These are phyloP conservation scores for Archilochus colubris DNA, from an alignment of 2,113 vertebrate genomes.

Conservation along the genomic window DNA sequence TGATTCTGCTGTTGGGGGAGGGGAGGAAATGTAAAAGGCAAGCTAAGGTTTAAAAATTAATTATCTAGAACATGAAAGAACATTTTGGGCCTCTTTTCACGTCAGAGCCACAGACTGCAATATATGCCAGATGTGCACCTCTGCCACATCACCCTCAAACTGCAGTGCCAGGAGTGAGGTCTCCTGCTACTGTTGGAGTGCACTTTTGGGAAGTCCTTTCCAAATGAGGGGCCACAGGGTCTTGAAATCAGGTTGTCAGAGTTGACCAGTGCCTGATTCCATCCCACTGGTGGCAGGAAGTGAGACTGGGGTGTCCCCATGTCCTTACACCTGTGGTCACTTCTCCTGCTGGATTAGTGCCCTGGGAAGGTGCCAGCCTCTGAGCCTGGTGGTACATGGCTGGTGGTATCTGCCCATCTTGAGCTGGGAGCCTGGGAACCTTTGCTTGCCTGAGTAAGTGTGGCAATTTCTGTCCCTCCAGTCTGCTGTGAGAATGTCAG, in stretches of 20 bases:
- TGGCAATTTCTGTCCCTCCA: slow-evolving; percentile 58
- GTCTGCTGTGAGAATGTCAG: slow-evolving; percentile 60
- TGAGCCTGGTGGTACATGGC: background rate
- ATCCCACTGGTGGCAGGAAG: background rate
- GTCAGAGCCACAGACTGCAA: background rate
- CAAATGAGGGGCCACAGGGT: fast-evolving
- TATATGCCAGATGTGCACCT: background rate
- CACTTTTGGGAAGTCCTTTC: background rate
- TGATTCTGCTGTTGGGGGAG: background rate
- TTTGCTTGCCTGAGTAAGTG: slow-evolving; percentile 38
- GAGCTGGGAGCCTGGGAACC: slow-evolving; percentile 57
- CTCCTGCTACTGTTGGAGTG: background rate
- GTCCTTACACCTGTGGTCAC: fast-evolving
- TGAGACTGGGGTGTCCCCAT: fast-evolving
- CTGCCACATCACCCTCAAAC: background rate
- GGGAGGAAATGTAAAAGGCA: background rate
- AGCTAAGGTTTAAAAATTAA: background rate
- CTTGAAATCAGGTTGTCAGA: background rate
- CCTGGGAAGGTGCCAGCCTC: background rate
- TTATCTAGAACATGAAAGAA: background rate
- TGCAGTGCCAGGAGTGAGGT: background rate
- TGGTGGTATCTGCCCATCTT: slow-evolving; percentile 1
- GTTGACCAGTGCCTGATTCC: background rate
- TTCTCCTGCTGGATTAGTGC: background rate
- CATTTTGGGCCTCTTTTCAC: background rate